phyloP scores from a whole-genome alignment of 1,140 invertebrate genomes.

The Bradysia coprophila region DNA sequence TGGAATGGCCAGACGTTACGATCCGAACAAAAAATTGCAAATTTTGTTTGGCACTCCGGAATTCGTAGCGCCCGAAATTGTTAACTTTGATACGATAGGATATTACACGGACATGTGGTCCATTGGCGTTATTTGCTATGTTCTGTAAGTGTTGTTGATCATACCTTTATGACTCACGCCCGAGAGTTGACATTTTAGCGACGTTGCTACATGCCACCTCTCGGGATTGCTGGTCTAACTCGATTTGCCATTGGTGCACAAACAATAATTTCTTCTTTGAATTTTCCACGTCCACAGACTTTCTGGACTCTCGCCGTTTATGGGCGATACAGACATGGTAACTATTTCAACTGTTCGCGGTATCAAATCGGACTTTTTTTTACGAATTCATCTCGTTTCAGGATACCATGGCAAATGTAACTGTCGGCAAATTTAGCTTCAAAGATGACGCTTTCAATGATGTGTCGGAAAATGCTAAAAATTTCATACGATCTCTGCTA shows the following conservation, averaged over 20 bases:
- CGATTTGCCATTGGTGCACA: no score
- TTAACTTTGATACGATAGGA: constrained; percentile 86
- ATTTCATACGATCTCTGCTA: constrained; percentile 69
- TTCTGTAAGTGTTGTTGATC: constrained; percentile 64
- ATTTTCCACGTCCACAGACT: no score
- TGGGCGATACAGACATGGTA: constrained; percentile 86
- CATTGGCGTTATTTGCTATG: constrained; percentile 87
- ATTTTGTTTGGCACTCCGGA: constrained; percentile 88
- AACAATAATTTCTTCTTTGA: no score
- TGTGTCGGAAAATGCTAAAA: constrained; percentile 73
- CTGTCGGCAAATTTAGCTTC: constrained; percentile 78
- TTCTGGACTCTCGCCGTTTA: constrained; percentile 88
- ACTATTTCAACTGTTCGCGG: no score
- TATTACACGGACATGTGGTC: constrained; percentile 93
- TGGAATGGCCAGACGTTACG: constrained; percentile 77
- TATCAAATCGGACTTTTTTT: no score
- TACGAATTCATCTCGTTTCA: no score
- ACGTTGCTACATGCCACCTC: not conserved
- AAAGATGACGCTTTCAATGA: constrained; percentile 78
- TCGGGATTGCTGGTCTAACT: not conserved
- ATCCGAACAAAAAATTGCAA: constrained; percentile 69
- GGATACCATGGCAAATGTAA: constrained; percentile 87
- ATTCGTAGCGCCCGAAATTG: constrained; percentile 87
- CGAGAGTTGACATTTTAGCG: not conserved
- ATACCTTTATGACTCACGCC: not conserved